phyloP scores from a whole-genome alignment of 2,888 invertebrate species.

The Caenorhabditis sinica region DNA sequence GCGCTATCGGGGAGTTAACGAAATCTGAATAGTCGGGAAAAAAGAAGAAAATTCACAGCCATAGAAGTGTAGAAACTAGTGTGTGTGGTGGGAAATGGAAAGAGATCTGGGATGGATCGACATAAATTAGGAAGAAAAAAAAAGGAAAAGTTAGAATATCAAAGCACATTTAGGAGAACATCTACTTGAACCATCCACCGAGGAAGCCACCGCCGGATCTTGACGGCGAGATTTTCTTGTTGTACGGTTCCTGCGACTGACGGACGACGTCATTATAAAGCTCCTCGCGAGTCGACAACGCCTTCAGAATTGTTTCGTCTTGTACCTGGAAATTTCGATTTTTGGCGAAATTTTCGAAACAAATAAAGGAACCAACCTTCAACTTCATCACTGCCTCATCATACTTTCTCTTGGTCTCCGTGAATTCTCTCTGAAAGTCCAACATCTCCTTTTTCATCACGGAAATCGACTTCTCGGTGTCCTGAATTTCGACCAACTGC shows the following conservation, averaged over 20 bases:
- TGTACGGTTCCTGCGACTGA: conserved; percentile 58
- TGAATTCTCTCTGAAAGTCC: conserved; percentile 82
- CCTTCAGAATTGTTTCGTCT: conserved; percentile 77
- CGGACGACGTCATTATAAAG: conserved; percentile 77
- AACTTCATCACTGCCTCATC: conserved; percentile 20
- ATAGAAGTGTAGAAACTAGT: neutral
- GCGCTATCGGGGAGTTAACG: too few species aligned
- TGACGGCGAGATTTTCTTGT: conserved; percentile 64
- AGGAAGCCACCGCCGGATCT: conserved; percentile 66
- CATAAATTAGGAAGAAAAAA: neutral
- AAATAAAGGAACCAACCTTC: neutral
- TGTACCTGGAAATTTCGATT: conserved; percentile 65
- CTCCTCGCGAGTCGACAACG: conserved; percentile 77
- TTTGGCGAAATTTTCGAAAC: neutral
- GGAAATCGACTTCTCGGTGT: conserved; percentile 71
- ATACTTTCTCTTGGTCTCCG: conserved; percentile 80
- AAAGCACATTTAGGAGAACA: neutral
- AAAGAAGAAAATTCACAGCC: neutral
- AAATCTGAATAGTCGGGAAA: too few species aligned
- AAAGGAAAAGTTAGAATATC: neutral
- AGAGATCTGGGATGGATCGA: neutral
- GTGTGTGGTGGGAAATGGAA: neutral
- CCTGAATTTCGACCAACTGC: conserved; percentile 69
- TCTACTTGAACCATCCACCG: conserved; percentile 68
- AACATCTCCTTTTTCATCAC: conserved; percentile 82